Percentiles rank a stretch among this genome's conserved stretches.
phyloP scores from a whole-genome alignment of 2,797 vertebrate species.

The Streptopelia turtur region DNA sequence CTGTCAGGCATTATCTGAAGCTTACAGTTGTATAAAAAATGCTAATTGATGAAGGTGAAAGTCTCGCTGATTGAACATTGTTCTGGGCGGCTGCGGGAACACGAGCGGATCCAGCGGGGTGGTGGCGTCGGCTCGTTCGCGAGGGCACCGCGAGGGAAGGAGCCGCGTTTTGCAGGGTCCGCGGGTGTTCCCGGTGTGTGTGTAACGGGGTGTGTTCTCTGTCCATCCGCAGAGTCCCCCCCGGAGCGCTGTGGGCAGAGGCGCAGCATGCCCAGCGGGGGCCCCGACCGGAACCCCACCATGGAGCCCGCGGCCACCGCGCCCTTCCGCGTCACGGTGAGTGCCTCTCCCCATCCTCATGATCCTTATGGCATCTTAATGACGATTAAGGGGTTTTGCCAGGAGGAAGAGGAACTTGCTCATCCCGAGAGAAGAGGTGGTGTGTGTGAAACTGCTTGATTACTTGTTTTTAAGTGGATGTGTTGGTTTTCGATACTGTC shows the following conservation, averaged over 20 bases:
- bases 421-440: background rate
- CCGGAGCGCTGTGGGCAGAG: slow-evolving; percentile 90
- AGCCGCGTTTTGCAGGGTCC: accelerated
- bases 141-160: background rate
- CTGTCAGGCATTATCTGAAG: slow-evolving; percentile 25
- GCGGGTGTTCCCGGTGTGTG: background rate
- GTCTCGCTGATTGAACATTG: background rate
- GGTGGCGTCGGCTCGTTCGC: accelerated
- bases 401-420: background rate
- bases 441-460: accelerated
- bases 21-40: slow-evolving; percentile 18
- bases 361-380: accelerated
- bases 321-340: slow-evolving; percentile 96
- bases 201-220: background rate
- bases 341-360: slow-evolving; percentile 39
- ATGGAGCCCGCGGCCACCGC: slow-evolving; percentile 89
- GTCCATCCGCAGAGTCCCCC: slow-evolving; percentile 86
- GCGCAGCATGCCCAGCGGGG: slow-evolving; percentile 92
- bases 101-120: background rate
- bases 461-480: background rate
- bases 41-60: slow-evolving; percentile 19
- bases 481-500: accelerated
- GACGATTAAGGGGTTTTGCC: background rate
- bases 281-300: slow-evolving; percentile 86
- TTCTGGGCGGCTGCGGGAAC: background rate